Evolutionary conservation across 2,113 vertebrate species (phyloP).

Genomic region (Antechinus flavipes): DNA sequence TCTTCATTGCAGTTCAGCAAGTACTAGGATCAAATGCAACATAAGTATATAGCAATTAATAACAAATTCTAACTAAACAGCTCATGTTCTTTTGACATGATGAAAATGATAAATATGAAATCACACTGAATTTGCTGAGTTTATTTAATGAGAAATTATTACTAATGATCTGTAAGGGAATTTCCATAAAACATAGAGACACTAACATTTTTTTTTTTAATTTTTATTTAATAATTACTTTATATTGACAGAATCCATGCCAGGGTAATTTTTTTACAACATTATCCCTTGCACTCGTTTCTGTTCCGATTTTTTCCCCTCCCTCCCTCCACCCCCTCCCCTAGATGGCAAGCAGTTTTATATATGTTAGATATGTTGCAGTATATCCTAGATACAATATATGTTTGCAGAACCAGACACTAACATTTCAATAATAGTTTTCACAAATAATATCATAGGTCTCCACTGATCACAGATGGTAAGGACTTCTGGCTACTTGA

Average conservation of each 20-base stretch:
- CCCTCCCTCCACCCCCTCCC: too few species aligned
- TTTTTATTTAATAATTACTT: too few species aligned
- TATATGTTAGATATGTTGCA: too few species aligned
- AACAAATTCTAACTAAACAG: not conserved
- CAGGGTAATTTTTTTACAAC: too few species aligned
- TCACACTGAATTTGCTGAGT: conserved; percentile 57
- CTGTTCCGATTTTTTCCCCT: too few species aligned
- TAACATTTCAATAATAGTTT: conserved; percentile 51
- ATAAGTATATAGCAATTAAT: conserved; percentile 9
- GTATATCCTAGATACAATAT: too few species aligned
- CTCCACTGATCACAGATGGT: conserved; percentile 62
- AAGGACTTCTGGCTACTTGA: conserved; percentile 52
- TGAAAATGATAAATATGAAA: conserved; percentile 56
- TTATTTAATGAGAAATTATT: conserved; percentile 31
- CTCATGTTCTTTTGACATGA: not conserved
- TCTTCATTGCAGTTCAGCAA: conserved; percentile 46
- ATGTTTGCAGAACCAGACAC: not conserved
- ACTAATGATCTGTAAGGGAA: conserved; percentile 49
- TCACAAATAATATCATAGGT: not conserved
- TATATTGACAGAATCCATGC: too few species aligned
- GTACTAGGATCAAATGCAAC: conserved; percentile 12
- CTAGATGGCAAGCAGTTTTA: too few species aligned
- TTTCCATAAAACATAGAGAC: conserved; percentile 27
- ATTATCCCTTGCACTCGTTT: too few species aligned
- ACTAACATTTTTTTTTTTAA: not conserved